These are phyloP conservation scores for Orthosia cruda DNA, from an alignment of 2,888 invertebrate genomes.

Conservation along the genomic window DNA sequence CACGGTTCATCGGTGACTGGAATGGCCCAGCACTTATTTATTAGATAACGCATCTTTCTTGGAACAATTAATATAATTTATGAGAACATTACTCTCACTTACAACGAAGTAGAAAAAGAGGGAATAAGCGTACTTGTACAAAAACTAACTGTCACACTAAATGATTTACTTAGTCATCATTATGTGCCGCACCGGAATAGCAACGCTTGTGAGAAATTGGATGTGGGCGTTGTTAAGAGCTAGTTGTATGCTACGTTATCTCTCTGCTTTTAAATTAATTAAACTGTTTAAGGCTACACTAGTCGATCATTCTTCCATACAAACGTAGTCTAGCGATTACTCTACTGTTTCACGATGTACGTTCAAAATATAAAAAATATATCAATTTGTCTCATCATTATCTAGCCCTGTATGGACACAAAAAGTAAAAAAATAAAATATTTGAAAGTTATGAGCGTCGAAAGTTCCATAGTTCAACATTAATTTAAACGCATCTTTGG, in stretches of 20 bases:
- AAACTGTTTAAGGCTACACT: too few relatives aligned
- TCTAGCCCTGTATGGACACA: too few relatives aligned
- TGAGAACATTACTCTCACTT: conserved; percentile 53
- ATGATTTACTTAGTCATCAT: conserved; percentile 64
- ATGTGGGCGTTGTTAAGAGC: conserved; percentile 66
- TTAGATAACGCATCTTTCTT: conserved; percentile 17
- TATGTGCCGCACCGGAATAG: conserved; percentile 57
- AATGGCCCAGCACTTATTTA: conserved; percentile 5
- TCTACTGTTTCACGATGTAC: too few relatives aligned
- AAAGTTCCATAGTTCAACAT: too few relatives aligned
- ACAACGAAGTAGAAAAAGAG: conserved; percentile 32
- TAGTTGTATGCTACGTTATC: conserved; percentile 60
- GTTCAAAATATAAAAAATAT: too few relatives aligned
- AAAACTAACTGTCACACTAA: conserved; percentile 67
- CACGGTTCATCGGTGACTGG: neutral
- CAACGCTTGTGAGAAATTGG: conserved; percentile 67
- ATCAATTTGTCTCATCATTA: too few relatives aligned
- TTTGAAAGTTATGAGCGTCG: too few relatives aligned
- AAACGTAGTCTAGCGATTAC: too few relatives aligned
- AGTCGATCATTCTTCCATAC: too few relatives aligned
- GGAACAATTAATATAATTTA: conserved; percentile 40
- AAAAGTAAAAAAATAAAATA: too few relatives aligned
- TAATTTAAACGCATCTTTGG: too few relatives aligned
- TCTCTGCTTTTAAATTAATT: conserved; percentile 64
- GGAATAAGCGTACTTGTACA: conserved; percentile 46